Evolutionary conservation across 64 coral and sea anemone species (phyloP).

Genomic region (Montipora efflorescens): DNA sequence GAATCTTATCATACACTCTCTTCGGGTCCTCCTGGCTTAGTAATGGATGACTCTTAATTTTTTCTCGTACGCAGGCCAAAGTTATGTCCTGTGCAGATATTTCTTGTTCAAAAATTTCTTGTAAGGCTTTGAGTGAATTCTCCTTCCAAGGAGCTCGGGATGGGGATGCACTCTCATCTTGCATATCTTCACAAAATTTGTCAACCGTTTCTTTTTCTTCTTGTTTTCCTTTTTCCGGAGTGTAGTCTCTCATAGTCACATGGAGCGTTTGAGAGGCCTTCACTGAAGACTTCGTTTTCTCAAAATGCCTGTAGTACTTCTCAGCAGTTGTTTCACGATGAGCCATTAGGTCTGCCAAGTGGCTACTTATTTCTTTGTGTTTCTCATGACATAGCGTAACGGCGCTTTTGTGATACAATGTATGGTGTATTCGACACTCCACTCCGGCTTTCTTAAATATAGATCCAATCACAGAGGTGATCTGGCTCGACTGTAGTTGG

Average conservation of each 20-base stretch:
- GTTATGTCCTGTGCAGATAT: slow-evolving; percentile 13
- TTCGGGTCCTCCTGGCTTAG: slow-evolving; percentile 1
- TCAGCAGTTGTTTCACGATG: slow-evolving; percentile 45
- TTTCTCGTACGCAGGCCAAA: slow-evolving; percentile 34
- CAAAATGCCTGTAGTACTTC: slow-evolving; percentile 34
- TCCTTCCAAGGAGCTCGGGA: slow-evolving; percentile 22
- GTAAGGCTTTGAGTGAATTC: background rate
- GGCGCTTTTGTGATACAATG: slow-evolving; percentile 41
- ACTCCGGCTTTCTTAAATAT: slow-evolving; percentile 57
- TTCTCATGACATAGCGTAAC: slow-evolving; percentile 10
- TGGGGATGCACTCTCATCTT: background rate
- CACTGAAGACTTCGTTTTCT: slow-evolving; percentile 32
- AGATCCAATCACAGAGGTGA: slow-evolving; percentile 3
- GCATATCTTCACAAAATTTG: slow-evolving; percentile 4
- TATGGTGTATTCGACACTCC: slow-evolving; percentile 41
- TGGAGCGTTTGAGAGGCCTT: slow-evolving; percentile 17
- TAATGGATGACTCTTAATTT: slow-evolving; percentile 3
- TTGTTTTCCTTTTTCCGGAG: background rate
- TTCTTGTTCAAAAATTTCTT: slow-evolving; percentile 35
- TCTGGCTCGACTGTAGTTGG: slow-evolving; percentile 22
- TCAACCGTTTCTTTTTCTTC: background rate
- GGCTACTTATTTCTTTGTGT: slow-evolving; percentile 44
- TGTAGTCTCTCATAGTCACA: background rate
- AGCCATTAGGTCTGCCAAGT: slow-evolving; percentile 51
- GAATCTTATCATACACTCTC: slow-evolving; percentile 36